Evolutionary conservation across 1,140 invertebrate species (phyloP).

Genomic region (Scaptodrosophila lebanonensis): DNA sequence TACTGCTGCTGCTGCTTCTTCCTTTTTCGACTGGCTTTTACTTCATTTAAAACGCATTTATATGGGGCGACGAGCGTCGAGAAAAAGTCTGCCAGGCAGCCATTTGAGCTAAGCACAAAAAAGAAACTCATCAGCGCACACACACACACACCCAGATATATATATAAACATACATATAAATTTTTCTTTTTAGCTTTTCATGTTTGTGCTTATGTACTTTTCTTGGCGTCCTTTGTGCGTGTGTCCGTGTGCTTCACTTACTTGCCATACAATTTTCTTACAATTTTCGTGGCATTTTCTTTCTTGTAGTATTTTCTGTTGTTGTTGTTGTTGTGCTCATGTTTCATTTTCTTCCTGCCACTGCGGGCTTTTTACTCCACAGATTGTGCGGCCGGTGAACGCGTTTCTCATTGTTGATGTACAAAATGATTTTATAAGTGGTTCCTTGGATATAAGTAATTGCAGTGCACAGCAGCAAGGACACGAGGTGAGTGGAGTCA

Average conservation of each 20-base stretch:
- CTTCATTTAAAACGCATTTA: slow-evolving; percentile 76
- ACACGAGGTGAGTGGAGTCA: slow-evolving; percentile 81
- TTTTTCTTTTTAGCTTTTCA: slow-evolving; percentile 74
- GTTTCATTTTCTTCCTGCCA: slow-evolving; percentile 21
- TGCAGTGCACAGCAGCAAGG: slow-evolving; percentile 95
- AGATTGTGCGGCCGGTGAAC: slow-evolving; percentile 91
- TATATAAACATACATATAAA: slow-evolving; percentile 61
- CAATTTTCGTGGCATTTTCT: slow-evolving; percentile 61
- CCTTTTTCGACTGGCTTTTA: slow-evolving; percentile 62
- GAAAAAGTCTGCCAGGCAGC: slow-evolving; percentile 24
- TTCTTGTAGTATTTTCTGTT: slow-evolving; percentile 35
- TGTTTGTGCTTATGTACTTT: slow-evolving; percentile 55
- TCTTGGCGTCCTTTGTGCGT: slow-evolving; percentile 54
- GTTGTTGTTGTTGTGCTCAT: slow-evolving; percentile 26
- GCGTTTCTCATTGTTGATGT: slow-evolving; percentile 97
- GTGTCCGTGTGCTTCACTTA: slow-evolving; percentile 67
- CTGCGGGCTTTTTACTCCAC: slow-evolving; percentile 14
- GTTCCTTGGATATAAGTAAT: slow-evolving; percentile 93
- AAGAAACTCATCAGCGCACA: slow-evolving; percentile 65
- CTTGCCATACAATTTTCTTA: slow-evolving; percentile 70
- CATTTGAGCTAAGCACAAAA: slow-evolving; percentile 24
- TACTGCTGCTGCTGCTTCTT: slow-evolving; percentile 23
- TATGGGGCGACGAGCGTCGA: slow-evolving; percentile 47
- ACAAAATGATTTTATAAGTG: slow-evolving; percentile 98
- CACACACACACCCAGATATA: slow-evolving; percentile 17